Conservation (phyloP, 2,797 vertebrate genomes). For the Denticeps clupeoides region DNA sequence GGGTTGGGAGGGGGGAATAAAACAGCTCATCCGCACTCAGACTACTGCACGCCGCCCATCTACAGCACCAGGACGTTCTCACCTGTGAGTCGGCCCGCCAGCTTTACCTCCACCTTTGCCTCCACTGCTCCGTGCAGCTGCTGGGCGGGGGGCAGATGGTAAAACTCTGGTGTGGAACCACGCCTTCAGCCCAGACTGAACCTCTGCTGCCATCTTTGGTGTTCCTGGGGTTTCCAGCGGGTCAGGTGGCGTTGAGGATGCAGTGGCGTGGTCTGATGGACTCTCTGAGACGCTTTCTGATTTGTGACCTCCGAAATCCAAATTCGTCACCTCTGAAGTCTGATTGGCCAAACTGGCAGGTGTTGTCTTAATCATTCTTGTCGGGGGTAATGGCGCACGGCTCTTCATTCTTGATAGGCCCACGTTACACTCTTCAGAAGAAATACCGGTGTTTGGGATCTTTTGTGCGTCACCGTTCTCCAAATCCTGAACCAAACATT, state of each 20-base stretch:
- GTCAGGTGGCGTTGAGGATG: not conserved
- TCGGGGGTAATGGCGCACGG: slow-evolving; percentile 46
- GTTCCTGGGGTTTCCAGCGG: not conserved
- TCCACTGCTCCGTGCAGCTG: slow-evolving; percentile 28
- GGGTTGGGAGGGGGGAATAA: too few relatives aligned
- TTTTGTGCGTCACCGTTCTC: not conserved
- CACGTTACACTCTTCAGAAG: slow-evolving; percentile 11
- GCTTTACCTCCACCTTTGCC: slow-evolving; percentile 30
- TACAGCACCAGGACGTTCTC: slow-evolving; percentile 38
- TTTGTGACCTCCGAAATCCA: not conserved
- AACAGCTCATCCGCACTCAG: too few relatives aligned
- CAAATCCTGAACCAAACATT: not conserved
- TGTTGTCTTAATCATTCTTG: not conserved
- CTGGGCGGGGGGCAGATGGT: slow-evolving; percentile 59
- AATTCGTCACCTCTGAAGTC: not conserved
- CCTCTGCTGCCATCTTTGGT: slow-evolving; percentile 27
- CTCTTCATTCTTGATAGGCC: slow-evolving; percentile 34
- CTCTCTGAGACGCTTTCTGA: not conserved
- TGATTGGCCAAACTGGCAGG: not conserved
- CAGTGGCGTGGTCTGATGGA: slow-evolving; percentile 10
- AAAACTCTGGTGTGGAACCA: slow-evolving; percentile 60
- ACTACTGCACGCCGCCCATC: not conserved
- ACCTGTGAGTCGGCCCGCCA: slow-evolving; percentile 70
- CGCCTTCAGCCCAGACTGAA: slow-evolving; percentile 46
- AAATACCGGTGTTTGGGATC: not conserved